Base-by-base conservation (phyloP, 2,888 invertebrate genomes). In the Drosophila borborema region DNA sequence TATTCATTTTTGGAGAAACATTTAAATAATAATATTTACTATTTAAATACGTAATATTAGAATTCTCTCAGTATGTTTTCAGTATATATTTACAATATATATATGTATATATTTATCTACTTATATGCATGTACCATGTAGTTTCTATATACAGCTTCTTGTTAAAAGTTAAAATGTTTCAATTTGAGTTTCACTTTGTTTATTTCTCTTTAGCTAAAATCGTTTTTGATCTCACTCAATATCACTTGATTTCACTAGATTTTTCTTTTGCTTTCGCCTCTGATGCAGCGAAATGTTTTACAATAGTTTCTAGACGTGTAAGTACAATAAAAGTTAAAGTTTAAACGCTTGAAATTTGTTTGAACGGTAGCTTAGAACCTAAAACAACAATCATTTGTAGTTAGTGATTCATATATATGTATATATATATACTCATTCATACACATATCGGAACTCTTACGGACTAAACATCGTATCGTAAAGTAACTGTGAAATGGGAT, bases 161-260 rank as follows among this genome's bases (percentile, higher is more conserved):
- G 60, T 66, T 86, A 85, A 81, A 80, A 74, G 73, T 82, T 80
- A 87, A 79, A 81, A 77, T 71, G 74, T 70, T 78, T 64, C 61
- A 72, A 73, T 71, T 70, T 63, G 49, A 72, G 63, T 71, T 71
- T 68, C 49, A 62, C 56, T 66, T 72, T 53, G 28, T 59, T 70
- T 74, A 64, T 65, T 64, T 66, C 43, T 72, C 64, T 81, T 86
- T 81, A 84, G 90, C 88, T 92, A 91, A 91, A 92, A 91, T 91
- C 92, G 91, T 89, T 83, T 90, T 91, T 90, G 92, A 92, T 92
- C 92, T 92, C 92, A 92, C 92, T 92, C 92, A 85, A 91, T 92
- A 92, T 92, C 92, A 92, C 92, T 92, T 91, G 91, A 85, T 85
- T 90, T 85, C 81, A 82, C 82, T 90, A 86, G 81, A 81, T 83